Evolutionary conservation across 2,113 vertebrate species (phyloP).

Genomic region (Semnornis frantzii): DNA sequence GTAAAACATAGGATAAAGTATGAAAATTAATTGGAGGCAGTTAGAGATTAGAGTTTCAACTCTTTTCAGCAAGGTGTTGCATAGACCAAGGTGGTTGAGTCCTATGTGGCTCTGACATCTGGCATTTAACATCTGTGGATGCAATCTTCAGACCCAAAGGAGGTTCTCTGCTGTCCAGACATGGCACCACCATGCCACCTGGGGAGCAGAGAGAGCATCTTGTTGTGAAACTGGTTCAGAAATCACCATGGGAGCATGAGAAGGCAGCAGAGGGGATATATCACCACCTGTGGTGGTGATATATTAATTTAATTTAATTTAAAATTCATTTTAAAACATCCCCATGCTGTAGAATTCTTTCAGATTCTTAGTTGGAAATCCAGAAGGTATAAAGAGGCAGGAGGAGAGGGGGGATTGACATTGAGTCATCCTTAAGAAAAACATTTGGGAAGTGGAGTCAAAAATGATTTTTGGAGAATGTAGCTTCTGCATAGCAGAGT

Average conservation of each 20-base stretch:
- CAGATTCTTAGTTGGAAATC: neutral
- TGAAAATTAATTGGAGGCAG: neutral
- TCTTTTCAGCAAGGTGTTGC: neutral
- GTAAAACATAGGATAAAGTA: neutral
- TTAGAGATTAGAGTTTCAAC: too few relatives aligned
- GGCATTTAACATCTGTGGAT: rapidly evolving
- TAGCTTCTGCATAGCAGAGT: neutral
- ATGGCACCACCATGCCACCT: too few relatives aligned
- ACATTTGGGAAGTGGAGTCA: neutral
- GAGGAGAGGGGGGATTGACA: neutral
- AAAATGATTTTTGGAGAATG: neutral
- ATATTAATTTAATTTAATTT: neutral
- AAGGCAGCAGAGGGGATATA: neutral
- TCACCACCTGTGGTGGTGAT: too few relatives aligned
- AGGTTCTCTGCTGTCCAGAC: too few relatives aligned
- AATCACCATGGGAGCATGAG: neutral
- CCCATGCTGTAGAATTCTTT: neutral
- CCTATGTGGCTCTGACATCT: rapidly evolving
- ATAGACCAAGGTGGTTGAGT: neutral
- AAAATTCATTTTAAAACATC: neutral
- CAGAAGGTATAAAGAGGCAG: neutral
- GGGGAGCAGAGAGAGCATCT: neutral
- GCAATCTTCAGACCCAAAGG: neutral
- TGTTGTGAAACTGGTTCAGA: neutral
- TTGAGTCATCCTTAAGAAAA: neutral